These are phyloP conservation scores for Esox niger DNA, from an alignment of 2,113 vertebrate genomes.

Conservation along the genomic window DNA sequence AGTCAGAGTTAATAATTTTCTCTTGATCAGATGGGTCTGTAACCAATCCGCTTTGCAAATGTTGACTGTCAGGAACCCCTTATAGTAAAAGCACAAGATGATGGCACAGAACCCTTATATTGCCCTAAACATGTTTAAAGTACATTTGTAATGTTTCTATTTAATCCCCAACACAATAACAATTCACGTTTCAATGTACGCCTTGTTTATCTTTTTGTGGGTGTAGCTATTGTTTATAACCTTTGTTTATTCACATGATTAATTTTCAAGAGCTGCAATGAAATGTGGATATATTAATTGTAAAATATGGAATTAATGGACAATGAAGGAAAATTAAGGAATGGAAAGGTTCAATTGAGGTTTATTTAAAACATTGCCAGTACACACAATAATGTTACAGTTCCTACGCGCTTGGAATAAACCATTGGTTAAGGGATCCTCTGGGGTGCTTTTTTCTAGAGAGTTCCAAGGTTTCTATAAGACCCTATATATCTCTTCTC, in stretches of 20 bases:
- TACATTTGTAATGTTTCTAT: background rate
- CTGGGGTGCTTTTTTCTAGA: background rate
- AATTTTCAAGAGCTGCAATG: background rate
- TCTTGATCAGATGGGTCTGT: too few species aligned
- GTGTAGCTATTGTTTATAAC: background rate
- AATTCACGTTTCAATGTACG: background rate
- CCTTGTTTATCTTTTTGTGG: background rate
- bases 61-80: background rate
- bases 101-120: background rate
- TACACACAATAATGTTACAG: background rate
- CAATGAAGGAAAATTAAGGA: background rate
- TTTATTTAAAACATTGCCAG: background rate
- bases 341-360: background rate
- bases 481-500: background rate
- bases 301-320: background rate
- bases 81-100: constrained; percentile 50
- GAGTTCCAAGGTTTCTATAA: background rate
- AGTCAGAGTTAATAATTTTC: too few species aligned
- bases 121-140: background rate
- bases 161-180: background rate
- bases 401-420: background rate
- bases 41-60: too few species aligned
- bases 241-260: background rate
- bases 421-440: background rate
- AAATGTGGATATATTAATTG: background rate